phyloP scores from a whole-genome alignment of 2,797 vertebrate species.

The Helarctos malayanus region DNA sequence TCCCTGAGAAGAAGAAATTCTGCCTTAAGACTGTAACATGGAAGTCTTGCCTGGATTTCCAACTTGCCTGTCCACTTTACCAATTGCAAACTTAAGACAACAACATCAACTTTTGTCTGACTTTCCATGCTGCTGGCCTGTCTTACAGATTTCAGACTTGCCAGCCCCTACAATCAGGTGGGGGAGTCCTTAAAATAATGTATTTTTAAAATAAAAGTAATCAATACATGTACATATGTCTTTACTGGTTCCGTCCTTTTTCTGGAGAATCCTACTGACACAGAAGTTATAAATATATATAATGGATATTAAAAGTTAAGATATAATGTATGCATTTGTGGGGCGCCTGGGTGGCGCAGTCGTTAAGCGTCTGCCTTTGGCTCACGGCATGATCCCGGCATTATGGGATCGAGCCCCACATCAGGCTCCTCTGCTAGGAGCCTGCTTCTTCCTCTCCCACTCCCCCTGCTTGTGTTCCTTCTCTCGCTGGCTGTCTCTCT shows the following conservation, averaged over 20 bases:
- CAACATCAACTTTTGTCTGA: background rate
- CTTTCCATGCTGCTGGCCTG: background rate
- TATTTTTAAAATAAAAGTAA: background rate
- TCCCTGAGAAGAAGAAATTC: background rate
- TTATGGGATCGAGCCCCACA: too few relatives aligned
- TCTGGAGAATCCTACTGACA: background rate
- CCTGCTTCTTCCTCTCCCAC: too few relatives aligned
- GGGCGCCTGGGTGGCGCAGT: too few relatives aligned
- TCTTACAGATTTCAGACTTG: background rate
- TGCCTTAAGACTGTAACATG: background rate
- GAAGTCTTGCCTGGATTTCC: background rate
- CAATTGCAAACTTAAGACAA: background rate
- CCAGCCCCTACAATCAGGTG: background rate
- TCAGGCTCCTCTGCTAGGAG: too few relatives aligned
- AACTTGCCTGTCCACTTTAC: background rate
- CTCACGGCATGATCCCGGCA: too few relatives aligned
- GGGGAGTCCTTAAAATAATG: background rate
- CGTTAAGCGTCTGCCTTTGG: too few relatives aligned
- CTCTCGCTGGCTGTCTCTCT: too few relatives aligned
- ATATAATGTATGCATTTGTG: background rate
- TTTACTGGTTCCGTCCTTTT: background rate
- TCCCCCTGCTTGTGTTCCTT: too few relatives aligned
- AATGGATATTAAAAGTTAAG: background rate
- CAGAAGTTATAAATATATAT: background rate
- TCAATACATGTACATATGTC: background rate